Evolutionary conservation across 1,140 invertebrate species (phyloP).

Genomic region (Heliconius hewitsoni): DNA sequence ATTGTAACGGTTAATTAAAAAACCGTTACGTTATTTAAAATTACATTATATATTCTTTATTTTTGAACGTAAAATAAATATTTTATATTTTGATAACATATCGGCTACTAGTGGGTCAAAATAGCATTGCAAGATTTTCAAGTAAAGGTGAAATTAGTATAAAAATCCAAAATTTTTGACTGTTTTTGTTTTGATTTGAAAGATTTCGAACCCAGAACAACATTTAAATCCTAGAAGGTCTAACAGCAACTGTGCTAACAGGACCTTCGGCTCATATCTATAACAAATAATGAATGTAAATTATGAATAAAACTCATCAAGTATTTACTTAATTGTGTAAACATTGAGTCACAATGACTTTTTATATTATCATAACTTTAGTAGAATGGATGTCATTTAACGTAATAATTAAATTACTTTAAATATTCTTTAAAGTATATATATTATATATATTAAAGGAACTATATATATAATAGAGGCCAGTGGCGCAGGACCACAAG

Average conservation of each 20-base stretch:
- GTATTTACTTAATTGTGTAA: slow-evolving; percentile 17
- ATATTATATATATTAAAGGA: neutral
- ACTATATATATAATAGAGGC: neutral
- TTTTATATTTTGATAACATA: too few relatives aligned
- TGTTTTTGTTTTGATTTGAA: neutral
- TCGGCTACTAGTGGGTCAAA: too few relatives aligned
- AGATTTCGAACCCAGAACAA: neutral
- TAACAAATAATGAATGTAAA: neutral
- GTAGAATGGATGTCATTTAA: neutral
- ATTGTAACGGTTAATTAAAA: too few relatives aligned
- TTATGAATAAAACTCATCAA: slow-evolving; percentile 22
- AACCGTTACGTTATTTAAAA: too few relatives aligned
- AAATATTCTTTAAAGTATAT: neutral
- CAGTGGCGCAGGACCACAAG: too few relatives aligned
- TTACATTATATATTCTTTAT: too few relatives aligned
- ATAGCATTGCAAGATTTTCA: too few relatives aligned
- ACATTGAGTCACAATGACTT: slow-evolving; percentile 18
- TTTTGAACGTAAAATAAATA: too few relatives aligned
- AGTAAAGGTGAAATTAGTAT: neutral
- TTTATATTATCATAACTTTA: slow-evolving; percentile 5
- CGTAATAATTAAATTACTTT: neutral
- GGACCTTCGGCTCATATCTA: neutral
- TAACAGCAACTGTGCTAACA: neutral
- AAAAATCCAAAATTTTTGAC: too few relatives aligned
- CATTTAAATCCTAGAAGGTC: neutral